phyloP scores from a whole-genome alignment of 2,888 invertebrate species.

The Tanytarsus gracilentus region DNA sequence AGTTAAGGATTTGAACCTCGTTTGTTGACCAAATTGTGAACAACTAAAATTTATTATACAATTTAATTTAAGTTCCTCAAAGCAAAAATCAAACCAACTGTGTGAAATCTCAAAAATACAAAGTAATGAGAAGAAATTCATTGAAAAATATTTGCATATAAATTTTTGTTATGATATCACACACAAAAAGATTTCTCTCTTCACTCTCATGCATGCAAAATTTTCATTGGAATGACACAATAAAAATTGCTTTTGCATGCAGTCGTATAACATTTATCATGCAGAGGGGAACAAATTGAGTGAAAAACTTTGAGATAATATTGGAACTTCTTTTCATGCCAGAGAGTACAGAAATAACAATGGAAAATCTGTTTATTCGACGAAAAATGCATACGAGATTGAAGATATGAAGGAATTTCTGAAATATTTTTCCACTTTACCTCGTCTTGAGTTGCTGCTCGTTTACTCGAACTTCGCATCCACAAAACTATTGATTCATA shows the following conservation, averaged over 20 bases:
- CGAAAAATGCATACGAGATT: not conserved
- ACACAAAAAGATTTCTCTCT: too few relatives aligned
- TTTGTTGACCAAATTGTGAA: too few relatives aligned
- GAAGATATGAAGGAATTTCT: not conserved
- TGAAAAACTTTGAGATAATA: slow-evolving; percentile 27
- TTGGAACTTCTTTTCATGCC: slow-evolving; percentile 6
- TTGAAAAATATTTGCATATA: too few relatives aligned
- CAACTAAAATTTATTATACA: too few relatives aligned
- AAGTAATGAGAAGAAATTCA: too few relatives aligned
- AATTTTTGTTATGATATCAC: too few relatives aligned
- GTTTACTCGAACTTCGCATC: too few relatives aligned
- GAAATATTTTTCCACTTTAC: not conserved
- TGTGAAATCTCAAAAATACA: too few relatives aligned
- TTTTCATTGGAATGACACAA: slow-evolving; percentile 21
- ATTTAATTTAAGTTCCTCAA: too few relatives aligned
- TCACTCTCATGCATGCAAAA: not conserved
- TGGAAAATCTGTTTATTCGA: slow-evolving; percentile 25
- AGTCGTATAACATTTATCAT: not conserved
- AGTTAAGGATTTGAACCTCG: not conserved
- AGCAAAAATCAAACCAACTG: too few relatives aligned
- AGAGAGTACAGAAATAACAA: slow-evolving; percentile 14
- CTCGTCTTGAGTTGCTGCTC: not conserved
- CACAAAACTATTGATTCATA: not conserved
- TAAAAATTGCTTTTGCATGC: not conserved
- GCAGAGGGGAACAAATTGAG: slow-evolving; percentile 20